Percentiles rank a stretch among this genome's conserved stretches.
phyloP scores from a whole-genome alignment of 2,888 invertebrate species.

The Tipula unca region DNA sequence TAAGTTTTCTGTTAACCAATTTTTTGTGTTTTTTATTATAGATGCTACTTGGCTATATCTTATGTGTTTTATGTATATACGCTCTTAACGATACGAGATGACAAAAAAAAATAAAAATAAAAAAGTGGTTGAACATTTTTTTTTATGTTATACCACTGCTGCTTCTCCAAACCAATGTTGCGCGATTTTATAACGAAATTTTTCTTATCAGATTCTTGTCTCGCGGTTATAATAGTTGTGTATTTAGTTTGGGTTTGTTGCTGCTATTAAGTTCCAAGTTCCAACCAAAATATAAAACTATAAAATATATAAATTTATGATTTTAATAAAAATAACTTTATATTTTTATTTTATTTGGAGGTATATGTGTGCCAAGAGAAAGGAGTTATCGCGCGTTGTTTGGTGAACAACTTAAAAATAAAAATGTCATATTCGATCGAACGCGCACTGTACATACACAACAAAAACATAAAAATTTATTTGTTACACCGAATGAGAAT shows the following conservation, averaged over 20 bases:
- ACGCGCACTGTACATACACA: neutral
- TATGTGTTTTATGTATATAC: neutral
- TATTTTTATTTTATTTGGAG: neutral
- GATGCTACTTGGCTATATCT: neutral
- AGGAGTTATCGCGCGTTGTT: neutral
- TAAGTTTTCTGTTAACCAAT: neutral
- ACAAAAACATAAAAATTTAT: neutral
- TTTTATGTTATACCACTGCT: neutral
- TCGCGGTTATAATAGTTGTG: neutral
- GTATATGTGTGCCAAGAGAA: neutral
- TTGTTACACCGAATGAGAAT: neutral
- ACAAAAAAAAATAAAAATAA: neutral
- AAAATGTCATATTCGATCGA: neutral
- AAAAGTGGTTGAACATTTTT: neutral
- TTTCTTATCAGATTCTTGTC: constrained; percentile 9
- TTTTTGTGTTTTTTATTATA: neutral
- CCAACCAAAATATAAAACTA: neutral
- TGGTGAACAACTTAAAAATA: neutral
- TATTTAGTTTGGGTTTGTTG: neutral
- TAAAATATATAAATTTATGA: neutral
- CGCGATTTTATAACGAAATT: neutral
- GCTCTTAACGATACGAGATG: neutral
- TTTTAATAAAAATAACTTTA: neutral
- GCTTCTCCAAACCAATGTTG: neutral
- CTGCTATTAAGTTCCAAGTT: neutral